phyloP scores from a whole-genome alignment of 2,888 invertebrate species.

The Atethmia centrago region DNA sequence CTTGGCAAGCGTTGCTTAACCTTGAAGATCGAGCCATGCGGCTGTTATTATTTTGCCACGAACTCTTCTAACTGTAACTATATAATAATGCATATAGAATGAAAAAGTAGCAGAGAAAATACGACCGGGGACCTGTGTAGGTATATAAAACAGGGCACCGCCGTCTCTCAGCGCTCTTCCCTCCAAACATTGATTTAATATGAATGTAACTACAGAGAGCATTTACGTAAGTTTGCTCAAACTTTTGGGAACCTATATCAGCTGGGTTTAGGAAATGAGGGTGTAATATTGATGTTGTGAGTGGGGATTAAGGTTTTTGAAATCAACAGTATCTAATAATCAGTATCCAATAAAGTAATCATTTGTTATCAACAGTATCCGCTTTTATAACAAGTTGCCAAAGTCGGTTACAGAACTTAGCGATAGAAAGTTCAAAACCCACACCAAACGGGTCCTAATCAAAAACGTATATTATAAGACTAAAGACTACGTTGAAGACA shows the following conservation, averaged over 20 bases:
- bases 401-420: too few species aligned
- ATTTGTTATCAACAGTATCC: too few species aligned
- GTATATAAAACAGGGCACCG: slow-evolving; percentile 12
- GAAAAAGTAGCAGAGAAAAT: background rate
- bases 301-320: background rate
- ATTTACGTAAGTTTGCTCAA: slow-evolving; percentile 25
- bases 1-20: background rate
- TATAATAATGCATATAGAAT: slow-evolving; percentile 1
- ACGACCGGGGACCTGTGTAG: background rate
- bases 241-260: slow-evolving; percentile 17
- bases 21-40: background rate
- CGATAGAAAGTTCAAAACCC: too few species aligned
- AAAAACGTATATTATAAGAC: too few species aligned
- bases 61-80: background rate
- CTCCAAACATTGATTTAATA: slow-evolving; percentile 50
- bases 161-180: background rate
- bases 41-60: background rate
- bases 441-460: too few species aligned
- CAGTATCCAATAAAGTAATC: too few species aligned
- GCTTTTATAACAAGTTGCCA: too few species aligned
- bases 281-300: background rate
- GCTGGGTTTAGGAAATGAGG: background rate
- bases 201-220: slow-evolving; percentile 32
- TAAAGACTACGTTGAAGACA: too few species aligned
- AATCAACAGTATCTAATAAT: too few species aligned